Percentiles rank a stretch among this genome's conserved stretches.
Conservation (phyloP, 2,113 vertebrate genomes). For the Oenanthe oenanthe region DNA sequence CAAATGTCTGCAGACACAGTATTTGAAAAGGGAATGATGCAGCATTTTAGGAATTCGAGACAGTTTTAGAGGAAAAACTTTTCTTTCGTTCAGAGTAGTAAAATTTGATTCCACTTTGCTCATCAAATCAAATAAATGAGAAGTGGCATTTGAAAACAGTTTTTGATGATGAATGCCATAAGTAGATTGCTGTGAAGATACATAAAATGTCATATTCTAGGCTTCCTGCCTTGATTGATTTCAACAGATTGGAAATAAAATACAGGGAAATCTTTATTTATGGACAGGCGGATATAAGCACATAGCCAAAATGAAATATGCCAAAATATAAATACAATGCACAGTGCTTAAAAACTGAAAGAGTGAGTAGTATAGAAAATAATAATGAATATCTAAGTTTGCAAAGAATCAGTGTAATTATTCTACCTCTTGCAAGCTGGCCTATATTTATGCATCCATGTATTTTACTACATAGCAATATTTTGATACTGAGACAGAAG, state of each 20-base stretch:
- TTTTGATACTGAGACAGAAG: background rate
- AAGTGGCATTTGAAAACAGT: constrained; percentile 49
- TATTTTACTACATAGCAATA: background rate
- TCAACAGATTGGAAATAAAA: constrained; percentile 57
- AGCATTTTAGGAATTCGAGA: background rate
- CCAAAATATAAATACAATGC: background rate
- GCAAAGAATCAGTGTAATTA: background rate
- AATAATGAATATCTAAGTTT: background rate
- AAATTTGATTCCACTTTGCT: constrained; percentile 45
- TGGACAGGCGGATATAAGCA: constrained; percentile 14
- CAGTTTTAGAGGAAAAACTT: constrained; percentile 20
- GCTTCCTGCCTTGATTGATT: constrained; percentile 54
- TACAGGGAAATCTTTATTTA: constrained; percentile 49
- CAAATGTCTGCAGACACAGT: background rate
- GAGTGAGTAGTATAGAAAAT: background rate
- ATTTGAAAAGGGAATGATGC: background rate
- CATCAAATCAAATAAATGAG: constrained; percentile 53
- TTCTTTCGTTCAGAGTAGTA: constrained; percentile 23
- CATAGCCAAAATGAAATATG: constrained; percentile 41
- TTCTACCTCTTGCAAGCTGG: background rate
- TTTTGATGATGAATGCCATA: constrained; percentile 44
- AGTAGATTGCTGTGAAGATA: constrained; percentile 44
- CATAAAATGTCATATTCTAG: constrained; percentile 48
- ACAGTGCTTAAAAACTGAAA: background rate
- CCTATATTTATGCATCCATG: background rate